Evolutionary conservation across 2,113 vertebrate species (phyloP).

Genomic region (Oryzias woworae): DNA sequence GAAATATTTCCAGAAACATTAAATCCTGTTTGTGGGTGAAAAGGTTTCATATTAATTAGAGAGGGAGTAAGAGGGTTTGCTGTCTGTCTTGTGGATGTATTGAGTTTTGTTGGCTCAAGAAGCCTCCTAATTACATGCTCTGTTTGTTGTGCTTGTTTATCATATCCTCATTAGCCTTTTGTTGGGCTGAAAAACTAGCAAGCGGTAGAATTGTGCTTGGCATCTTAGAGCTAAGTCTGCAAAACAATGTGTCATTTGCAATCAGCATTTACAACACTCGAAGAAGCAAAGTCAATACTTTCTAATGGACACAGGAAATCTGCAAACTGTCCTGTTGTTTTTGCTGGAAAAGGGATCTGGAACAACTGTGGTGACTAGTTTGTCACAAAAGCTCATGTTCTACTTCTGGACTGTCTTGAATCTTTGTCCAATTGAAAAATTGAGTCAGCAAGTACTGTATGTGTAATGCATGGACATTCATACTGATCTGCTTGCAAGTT

Average conservation of each 20-base stretch:
- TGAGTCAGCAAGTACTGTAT: too few relatives aligned
- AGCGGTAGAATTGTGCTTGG: slow-evolving; percentile 52
- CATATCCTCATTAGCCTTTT: slow-evolving; percentile 48
- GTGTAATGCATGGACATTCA: too few relatives aligned
- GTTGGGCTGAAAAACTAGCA: slow-evolving; percentile 48
- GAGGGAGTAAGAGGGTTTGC: neutral
- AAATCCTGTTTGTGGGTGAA: slow-evolving; percentile 4
- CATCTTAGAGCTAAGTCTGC: slow-evolving; percentile 54
- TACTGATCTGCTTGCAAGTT: too few relatives aligned
- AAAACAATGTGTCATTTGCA: slow-evolving; percentile 61
- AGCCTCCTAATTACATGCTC: slow-evolving; percentile 67
- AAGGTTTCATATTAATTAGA: slow-evolving; percentile 38
- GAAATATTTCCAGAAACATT: too few relatives aligned
- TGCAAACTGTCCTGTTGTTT: slow-evolving; percentile 41
- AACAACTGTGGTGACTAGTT: slow-evolving; percentile 2
- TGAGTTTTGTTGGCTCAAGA: slow-evolving; percentile 49
- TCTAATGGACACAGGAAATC: slow-evolving; percentile 61
- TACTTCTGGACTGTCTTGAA: too few relatives aligned
- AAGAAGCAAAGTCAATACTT: slow-evolving; percentile 57
- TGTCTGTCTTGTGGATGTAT: slow-evolving; percentile 17
- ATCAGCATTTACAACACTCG: slow-evolving; percentile 64
- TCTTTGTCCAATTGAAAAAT: too few relatives aligned
- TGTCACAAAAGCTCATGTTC: slow-evolving; percentile 14
- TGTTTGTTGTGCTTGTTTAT: slow-evolving; percentile 59
- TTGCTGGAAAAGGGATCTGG: slow-evolving; percentile 18